Evolutionary conservation across 2,888 invertebrate species (phyloP).

Genomic region (Agonum fuliginosum): DNA sequence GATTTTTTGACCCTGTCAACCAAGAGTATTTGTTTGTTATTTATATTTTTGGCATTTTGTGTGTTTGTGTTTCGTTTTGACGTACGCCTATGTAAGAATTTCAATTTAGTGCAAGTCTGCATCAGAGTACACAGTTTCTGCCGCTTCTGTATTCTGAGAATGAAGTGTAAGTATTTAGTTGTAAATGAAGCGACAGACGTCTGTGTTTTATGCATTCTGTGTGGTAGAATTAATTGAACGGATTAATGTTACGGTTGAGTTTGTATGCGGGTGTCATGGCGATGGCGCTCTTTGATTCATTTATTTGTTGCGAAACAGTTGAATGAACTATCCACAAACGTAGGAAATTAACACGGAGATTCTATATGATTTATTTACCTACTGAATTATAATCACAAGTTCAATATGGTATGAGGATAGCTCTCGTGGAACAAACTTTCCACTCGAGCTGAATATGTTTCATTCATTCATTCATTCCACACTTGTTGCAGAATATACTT

Average conservation of each 20-base stretch:
- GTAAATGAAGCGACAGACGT: slow-evolving; percentile 35
- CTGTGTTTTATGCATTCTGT: slow-evolving; percentile 10
- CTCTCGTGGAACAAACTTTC: too few relatives aligned
- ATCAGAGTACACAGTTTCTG: neutral
- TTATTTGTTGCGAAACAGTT: slow-evolving; percentile 40
- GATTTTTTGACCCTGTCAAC: too few relatives aligned
- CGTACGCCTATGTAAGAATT: too few relatives aligned
- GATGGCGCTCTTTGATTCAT: slow-evolving; percentile 26
- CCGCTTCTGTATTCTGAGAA: slow-evolving; percentile 26
- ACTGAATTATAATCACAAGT: too few relatives aligned
- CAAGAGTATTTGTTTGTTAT: too few relatives aligned
- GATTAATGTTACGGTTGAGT: slow-evolving; percentile 15
- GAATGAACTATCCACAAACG: slow-evolving; percentile 16
- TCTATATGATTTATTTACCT: neutral
- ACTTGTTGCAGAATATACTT: too few relatives aligned
- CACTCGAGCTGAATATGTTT: too few relatives aligned
- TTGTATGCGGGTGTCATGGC: slow-evolving; percentile 34
- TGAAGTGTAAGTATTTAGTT: slow-evolving; percentile 38
- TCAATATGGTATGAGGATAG: too few relatives aligned
- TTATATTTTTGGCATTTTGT: too few relatives aligned
- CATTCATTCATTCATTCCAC: too few relatives aligned
- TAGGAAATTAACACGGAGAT: slow-evolving; percentile 10
- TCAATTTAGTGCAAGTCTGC: slow-evolving; percentile 7
- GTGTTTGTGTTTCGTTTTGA: too few relatives aligned
- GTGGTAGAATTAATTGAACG: slow-evolving; percentile 10